A percentile compares a stretch with the other conserved stretches of the same genome.
Evolutionary conservation across 2,888 invertebrate species (phyloP).

Genomic region (Himalopsyche kuldschensis): DNA sequence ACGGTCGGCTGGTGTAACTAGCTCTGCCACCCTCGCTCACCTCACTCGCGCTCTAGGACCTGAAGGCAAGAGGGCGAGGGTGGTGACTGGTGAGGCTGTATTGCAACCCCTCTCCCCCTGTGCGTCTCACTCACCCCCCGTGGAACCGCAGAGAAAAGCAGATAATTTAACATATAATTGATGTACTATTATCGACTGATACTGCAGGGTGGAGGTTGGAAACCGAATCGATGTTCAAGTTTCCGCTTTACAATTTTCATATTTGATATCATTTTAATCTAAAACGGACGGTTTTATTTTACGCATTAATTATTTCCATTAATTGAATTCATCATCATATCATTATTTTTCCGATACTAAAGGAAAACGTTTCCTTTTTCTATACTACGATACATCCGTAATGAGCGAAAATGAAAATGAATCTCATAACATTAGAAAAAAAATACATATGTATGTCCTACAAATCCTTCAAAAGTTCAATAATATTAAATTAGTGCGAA

Average conservation of each 20-base stretch:
- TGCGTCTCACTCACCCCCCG: background rate
- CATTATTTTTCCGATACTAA: no score
- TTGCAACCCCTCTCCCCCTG: background rate
- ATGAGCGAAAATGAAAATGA: no score
- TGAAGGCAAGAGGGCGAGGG: background rate
- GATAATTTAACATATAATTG: conserved; percentile 1
- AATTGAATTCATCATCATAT: no score
- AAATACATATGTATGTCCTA: no score
- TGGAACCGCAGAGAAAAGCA: background rate
- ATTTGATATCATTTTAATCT: background rate
- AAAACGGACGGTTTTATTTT: background rate
- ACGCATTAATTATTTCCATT: no score
- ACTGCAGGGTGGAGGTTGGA: background rate
- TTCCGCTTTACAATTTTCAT: background rate
- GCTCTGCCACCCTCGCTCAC: conserved; percentile 12
- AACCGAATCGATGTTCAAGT: background rate
- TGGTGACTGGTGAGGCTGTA: background rate
- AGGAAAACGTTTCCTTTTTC: no score
- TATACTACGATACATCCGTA: no score
- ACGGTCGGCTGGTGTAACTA: conserved; percentile 37
- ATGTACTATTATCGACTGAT: background rate
- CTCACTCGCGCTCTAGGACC: background rate
- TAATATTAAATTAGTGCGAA: no score
- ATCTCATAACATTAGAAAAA: no score
- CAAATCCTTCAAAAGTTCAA: no score